These are phyloP conservation scores for Mystacornis crossleyi DNA, from an alignment of 2,113 vertebrate genomes.

Conservation along the genomic window DNA sequence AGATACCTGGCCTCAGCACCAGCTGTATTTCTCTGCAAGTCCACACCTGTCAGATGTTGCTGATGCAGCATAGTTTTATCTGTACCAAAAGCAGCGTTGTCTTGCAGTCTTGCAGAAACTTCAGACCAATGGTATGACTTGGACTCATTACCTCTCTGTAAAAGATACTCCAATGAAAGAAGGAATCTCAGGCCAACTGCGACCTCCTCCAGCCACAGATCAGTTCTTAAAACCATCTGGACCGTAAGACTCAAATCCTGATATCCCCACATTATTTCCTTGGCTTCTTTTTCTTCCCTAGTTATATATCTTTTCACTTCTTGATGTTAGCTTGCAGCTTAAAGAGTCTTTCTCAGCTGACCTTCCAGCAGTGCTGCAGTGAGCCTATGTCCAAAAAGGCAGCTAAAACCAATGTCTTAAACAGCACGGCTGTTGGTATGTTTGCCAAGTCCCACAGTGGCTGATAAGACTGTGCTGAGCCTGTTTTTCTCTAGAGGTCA, in stretches of 20 bases:
- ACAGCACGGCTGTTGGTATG: fast-evolving
- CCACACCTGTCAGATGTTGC: neutral
- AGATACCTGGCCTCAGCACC: neutral
- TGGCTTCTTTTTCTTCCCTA: neutral
- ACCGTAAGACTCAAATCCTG: neutral
- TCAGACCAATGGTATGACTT: neutral
- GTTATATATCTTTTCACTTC: neutral
- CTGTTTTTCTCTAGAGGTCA: neutral
- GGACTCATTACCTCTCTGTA: neutral
- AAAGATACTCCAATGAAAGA: neutral
- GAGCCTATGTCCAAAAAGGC: neutral
- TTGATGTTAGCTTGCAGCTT: neutral
- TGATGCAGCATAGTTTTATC: neutral
- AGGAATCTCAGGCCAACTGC: neutral
- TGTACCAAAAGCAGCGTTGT: neutral
- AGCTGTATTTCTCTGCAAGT: neutral
- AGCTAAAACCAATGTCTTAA: neutral
- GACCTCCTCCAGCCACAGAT: neutral
- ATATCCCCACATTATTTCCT: neutral
- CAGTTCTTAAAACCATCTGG: neutral
- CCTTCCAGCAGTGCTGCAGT: neutral
- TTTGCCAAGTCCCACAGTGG: neutral
- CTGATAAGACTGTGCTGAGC: neutral
- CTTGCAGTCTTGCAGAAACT: neutral
- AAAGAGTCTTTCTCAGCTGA: neutral